Conservation (phyloP, 2,797 vertebrate genomes). For the Centroberyx gerrardi region DNA sequence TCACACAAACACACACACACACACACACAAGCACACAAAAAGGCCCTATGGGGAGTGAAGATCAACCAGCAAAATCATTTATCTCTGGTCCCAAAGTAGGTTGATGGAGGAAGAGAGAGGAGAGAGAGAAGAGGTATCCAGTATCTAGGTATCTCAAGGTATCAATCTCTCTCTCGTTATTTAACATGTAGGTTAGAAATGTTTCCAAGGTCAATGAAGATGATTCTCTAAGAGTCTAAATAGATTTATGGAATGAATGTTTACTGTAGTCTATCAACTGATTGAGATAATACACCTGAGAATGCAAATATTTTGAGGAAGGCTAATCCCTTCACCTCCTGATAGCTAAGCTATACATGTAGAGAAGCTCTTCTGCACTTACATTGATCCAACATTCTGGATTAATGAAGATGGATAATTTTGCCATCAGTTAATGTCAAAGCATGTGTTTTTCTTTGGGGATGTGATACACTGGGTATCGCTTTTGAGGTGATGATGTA, state of each 20-base stretch:
- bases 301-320: neutral
- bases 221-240: too few relatives aligned
- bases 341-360: neutral
- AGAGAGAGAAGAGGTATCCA: neutral
- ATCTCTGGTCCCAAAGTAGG: conserved; percentile 10
- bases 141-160: neutral
- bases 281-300: neutral
- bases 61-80: conserved; percentile 1
- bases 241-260: neutral
- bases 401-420: too few relatives aligned
- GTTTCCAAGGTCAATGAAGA: too few relatives aligned
- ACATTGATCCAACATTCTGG: too few relatives aligned
- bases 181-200: too few relatives aligned
- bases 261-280: neutral
- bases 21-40: neutral
- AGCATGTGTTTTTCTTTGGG: too few relatives aligned
- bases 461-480: too few relatives aligned
- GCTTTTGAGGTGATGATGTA: too few relatives aligned
- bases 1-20: neutral
- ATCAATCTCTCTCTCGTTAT: neutral
- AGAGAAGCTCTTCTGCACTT: neutral
- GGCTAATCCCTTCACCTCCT: neutral
- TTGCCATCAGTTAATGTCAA: too few relatives aligned
- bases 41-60: neutral
- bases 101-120: neutral